Conservation (phyloP, 2,888 invertebrate species). For the Tubiluchus corallicola region DNA sequence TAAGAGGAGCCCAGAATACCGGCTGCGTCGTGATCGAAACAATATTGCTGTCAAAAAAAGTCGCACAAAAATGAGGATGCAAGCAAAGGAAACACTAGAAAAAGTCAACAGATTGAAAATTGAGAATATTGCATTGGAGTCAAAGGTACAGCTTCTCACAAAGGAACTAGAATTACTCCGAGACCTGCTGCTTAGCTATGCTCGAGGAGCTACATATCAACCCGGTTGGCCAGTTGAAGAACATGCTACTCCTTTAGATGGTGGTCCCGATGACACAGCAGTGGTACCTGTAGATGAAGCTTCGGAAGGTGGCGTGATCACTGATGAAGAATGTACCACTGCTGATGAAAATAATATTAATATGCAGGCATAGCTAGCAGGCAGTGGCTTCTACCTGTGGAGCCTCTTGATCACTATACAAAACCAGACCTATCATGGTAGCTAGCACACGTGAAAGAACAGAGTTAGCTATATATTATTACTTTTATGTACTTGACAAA, state of each 20-base stretch:
- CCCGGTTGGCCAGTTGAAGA: neutral
- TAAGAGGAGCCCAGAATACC: slow-evolving; percentile 42
- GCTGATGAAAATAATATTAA: neutral
- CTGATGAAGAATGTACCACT: no score
- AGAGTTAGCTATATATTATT: no score
- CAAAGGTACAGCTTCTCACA: slow-evolving; percentile 58
- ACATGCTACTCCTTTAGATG: neutral
- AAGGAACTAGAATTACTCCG: slow-evolving; percentile 60
- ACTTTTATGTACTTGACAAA: no score
- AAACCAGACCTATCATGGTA: no score
- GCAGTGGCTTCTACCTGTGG: neutral
- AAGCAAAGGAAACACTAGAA: slow-evolving; percentile 54
- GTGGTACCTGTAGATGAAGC: no score
- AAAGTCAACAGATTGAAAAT: slow-evolving; percentile 52
- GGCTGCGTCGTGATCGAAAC: slow-evolving; percentile 52
- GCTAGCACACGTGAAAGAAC: no score
- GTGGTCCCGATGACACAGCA: neutral
- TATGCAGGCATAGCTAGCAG: neutral
- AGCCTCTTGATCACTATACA: no score
- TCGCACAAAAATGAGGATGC: slow-evolving; percentile 44
- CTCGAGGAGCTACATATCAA: slow-evolving; percentile 28
- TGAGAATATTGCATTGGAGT: slow-evolving; percentile 58
- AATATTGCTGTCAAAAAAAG: slow-evolving; percentile 68
- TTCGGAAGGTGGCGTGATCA: no score
- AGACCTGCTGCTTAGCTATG: slow-evolving; percentile 59